Evolutionary conservation across 1,140 invertebrate genomes (phyloP).

Genomic region (Propsilocerus akamusi): DNA sequence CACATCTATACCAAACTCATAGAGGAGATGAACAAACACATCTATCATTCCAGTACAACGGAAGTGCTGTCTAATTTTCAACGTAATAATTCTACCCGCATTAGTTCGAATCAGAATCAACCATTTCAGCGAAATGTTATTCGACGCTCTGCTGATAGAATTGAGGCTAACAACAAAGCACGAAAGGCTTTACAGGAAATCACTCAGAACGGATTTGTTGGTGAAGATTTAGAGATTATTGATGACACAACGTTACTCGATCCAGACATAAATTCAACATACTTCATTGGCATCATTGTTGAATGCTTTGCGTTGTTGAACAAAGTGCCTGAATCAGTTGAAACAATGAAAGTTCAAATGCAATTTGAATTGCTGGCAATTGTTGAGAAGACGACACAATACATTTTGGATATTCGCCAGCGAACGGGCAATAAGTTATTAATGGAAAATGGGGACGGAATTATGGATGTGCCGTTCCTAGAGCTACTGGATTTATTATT

Average conservation of each 20-base stretch:
- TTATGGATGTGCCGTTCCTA: constrained; percentile 24
- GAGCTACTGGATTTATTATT: constrained; percentile 44
- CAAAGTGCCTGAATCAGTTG: constrained; percentile 66
- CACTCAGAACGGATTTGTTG: constrained; percentile 17
- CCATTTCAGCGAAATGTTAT: constrained; percentile 33
- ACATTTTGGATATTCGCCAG: constrained; percentile 38
- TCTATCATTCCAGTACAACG: constrained; percentile 47
- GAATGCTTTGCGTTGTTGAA: constrained; percentile 72
- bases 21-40: constrained; percentile 51
- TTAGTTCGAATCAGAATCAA: constrained; percentile 18
- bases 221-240: constrained; percentile 25
- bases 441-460: constrained; percentile 11
- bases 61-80: constrained; percentile 31
- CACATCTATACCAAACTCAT: constrained; percentile 48
- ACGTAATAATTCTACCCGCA: constrained; percentile 37
- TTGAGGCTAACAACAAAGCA: constrained; percentile 23
- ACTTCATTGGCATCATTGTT: constrained; percentile 63
- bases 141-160: constrained; percentile 28
- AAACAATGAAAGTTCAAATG: constrained; percentile 64
- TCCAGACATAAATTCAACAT: constrained; percentile 45
- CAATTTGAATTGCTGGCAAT: constrained; percentile 60
- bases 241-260: constrained; percentile 42
- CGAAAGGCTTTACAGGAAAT: constrained; percentile 26
- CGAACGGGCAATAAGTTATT: constrained; percentile 11
- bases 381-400: constrained; percentile 53